A percentile compares a stretch with the other conserved stretches of the same genome.
Conservation (phyloP, 2,888 invertebrate genomes). For the Drosophila koepferae region DNA sequence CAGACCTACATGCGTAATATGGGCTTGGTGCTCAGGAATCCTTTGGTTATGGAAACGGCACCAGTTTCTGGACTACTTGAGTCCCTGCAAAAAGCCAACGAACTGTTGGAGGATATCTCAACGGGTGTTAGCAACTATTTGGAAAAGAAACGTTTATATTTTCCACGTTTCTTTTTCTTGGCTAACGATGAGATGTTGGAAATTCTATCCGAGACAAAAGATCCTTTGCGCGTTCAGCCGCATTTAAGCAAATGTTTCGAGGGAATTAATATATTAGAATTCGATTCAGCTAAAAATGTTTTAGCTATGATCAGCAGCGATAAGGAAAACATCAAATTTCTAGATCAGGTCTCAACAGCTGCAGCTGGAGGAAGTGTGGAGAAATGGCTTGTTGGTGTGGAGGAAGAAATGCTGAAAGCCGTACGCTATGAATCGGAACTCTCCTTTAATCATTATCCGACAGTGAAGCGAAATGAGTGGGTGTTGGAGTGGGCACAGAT, state of each 20-base stretch:
- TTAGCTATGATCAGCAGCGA: slow-evolving; percentile 87
- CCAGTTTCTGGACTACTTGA: slow-evolving; percentile 89
- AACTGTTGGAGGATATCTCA: slow-evolving; percentile 87
- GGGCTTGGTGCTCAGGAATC: slow-evolving; percentile 81
- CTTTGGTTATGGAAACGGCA: slow-evolving; percentile 85
- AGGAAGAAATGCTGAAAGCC: slow-evolving; percentile 88
- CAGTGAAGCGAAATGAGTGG: slow-evolving; percentile 86
- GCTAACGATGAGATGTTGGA: slow-evolving; percentile 91
- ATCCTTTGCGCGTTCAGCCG: slow-evolving; percentile 87
- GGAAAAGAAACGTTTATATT: slow-evolving; percentile 88
- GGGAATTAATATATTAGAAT: slow-evolving; percentile 87
- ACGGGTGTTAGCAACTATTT: slow-evolving; percentile 88
- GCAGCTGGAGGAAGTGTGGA: slow-evolving; percentile 88
- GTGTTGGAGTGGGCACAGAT: slow-evolving; percentile 88
- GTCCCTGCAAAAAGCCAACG: slow-evolving; percentile 87
- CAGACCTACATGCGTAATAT: slow-evolving; percentile 85
- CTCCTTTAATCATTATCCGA: slow-evolving; percentile 85
- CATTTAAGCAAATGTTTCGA: slow-evolving; percentile 90
- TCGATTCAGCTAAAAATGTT: slow-evolving; percentile 86
- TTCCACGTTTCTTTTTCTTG: slow-evolving; percentile 91
- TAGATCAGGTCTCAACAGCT: slow-evolving; percentile 86
- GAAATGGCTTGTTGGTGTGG: slow-evolving; percentile 88
- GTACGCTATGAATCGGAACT: slow-evolving; percentile 85
- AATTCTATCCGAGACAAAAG: slow-evolving; percentile 89
- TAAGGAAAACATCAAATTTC: slow-evolving; percentile 87